These are phyloP conservation scores for Tetrapedia diversipes DNA, from an alignment of 2,888 invertebrate species.

Conservation along the genomic window DNA sequence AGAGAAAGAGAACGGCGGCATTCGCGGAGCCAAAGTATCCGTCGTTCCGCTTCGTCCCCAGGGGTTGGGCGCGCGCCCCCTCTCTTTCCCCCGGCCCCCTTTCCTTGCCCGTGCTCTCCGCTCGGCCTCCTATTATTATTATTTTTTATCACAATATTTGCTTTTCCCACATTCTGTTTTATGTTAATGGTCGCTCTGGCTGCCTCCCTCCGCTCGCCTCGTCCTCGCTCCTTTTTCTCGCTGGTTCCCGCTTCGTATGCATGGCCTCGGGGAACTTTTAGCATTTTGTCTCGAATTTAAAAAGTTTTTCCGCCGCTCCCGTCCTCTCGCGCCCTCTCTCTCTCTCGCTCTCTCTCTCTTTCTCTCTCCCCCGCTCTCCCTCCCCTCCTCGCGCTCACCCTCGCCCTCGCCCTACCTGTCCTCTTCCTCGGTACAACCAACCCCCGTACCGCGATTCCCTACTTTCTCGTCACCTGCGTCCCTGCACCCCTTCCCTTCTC, in stretches of 20 bases:
- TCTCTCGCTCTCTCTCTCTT: too few species aligned
- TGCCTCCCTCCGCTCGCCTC: constrained; percentile 51
- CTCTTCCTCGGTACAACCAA: not conserved
- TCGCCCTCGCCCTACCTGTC: too few species aligned
- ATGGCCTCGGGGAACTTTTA: constrained; percentile 80
- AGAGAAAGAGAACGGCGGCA: constrained; percentile 57
- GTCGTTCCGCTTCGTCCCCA: constrained; percentile 66
- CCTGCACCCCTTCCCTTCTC: not conserved
- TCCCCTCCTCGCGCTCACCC: too few species aligned
- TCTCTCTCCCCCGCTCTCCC: too few species aligned
- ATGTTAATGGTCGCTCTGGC: constrained; percentile 79
- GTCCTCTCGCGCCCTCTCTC: not conserved
- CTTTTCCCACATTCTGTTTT: constrained; percentile 74
- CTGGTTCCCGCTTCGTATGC: constrained; percentile 73
- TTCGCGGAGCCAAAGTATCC: constrained; percentile 69
- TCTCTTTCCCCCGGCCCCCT: constrained; percentile 57
- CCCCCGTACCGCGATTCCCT: constrained; percentile 18
- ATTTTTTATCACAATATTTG: constrained; percentile 73
- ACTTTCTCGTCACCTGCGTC: constrained; percentile 30
- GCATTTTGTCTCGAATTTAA: constrained; percentile 80
- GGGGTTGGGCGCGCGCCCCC: constrained; percentile 70
- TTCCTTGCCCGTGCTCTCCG: constrained; percentile 44
- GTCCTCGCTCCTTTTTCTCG: constrained; percentile 62
- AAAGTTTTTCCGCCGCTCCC: constrained; percentile 74
- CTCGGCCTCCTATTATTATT: constrained; percentile 70